phyloP scores from a whole-genome alignment of 2,888 invertebrate species.

The Eupithecia vulgata region DNA sequence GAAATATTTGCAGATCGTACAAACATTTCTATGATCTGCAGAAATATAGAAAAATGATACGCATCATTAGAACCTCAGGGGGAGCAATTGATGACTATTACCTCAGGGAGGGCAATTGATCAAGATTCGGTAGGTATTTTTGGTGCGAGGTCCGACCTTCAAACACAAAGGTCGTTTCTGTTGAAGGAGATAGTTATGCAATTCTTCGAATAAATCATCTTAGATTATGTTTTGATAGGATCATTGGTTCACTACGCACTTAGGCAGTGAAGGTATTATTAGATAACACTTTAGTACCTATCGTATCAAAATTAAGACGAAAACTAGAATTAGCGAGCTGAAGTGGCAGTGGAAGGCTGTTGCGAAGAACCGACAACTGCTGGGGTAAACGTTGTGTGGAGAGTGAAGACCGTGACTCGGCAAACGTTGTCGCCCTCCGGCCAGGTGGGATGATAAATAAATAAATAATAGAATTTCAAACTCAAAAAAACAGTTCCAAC shows the following conservation, averaged over 20 bases:
- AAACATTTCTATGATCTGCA: too few relatives aligned
- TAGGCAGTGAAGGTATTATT: background rate
- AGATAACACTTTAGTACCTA: background rate
- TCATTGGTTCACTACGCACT: constrained; percentile 15
- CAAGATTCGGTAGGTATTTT: background rate
- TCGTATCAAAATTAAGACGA: background rate
- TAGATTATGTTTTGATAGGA: constrained; percentile 29
- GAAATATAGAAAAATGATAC: background rate
- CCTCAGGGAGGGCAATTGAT: background rate
- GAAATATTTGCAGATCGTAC: too few relatives aligned
- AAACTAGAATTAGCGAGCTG: too few relatives aligned
- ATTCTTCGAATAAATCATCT: constrained; percentile 29
- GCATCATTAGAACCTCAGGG: background rate
- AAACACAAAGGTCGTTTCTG: background rate
- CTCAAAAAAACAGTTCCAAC: too few relatives aligned
- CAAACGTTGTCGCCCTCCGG: too few relatives aligned
- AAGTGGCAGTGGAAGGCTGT: too few relatives aligned
- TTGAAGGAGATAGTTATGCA: constrained; percentile 33
- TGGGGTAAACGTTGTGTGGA: too few relatives aligned
- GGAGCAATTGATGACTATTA: background rate
- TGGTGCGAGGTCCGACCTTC: background rate
- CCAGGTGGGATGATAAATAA: too few relatives aligned
- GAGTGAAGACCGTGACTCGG: too few relatives aligned
- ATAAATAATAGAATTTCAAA: too few relatives aligned
- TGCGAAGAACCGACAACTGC: too few relatives aligned